These are phyloP conservation scores for Microcebus lehilahytsara DNA, from an alignment of 2,113 vertebrate genomes.

Conservation along the genomic window DNA sequence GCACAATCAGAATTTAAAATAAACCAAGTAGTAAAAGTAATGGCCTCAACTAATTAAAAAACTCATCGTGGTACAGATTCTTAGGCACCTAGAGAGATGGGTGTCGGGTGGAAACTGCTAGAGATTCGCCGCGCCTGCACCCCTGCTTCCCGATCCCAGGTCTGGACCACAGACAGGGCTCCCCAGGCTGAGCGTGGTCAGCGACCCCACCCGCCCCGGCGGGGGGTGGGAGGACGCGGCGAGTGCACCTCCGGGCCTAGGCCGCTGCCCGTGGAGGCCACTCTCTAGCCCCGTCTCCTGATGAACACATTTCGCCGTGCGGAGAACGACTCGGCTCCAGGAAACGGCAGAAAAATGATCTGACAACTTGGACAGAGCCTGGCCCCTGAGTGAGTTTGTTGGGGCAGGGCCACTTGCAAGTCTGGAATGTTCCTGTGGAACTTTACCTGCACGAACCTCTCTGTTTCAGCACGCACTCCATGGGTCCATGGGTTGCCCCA, in stretches of 20 bases:
- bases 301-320: too few relatives aligned
- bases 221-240: not conserved
- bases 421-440: not conserved
- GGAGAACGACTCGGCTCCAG: not conserved
- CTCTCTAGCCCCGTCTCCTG: not conserved
- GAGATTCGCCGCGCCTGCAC: not conserved
- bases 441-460: not conserved
- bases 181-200: not conserved
- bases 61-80: too few relatives aligned
- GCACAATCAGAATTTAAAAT: not conserved
- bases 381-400: not conserved
- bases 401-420: not conserved
- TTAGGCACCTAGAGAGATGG: not conserved
- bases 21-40: not conserved
- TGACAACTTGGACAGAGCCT: not conserved
- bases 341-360: not conserved
- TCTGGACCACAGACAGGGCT: too few relatives aligned
- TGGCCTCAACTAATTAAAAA: not conserved
- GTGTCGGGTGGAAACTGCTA: not conserved
- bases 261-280: not conserved
- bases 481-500: not conserved
- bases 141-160: not conserved
- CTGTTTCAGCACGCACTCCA: rapidly evolving
- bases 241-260: too few relatives aligned
- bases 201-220: not conserved